Percentiles rank a stretch among this genome's conserved stretches.
Evolutionary conservation across 2,113 vertebrate genomes (phyloP).

Genomic region (Equus przewalskii): DNA sequence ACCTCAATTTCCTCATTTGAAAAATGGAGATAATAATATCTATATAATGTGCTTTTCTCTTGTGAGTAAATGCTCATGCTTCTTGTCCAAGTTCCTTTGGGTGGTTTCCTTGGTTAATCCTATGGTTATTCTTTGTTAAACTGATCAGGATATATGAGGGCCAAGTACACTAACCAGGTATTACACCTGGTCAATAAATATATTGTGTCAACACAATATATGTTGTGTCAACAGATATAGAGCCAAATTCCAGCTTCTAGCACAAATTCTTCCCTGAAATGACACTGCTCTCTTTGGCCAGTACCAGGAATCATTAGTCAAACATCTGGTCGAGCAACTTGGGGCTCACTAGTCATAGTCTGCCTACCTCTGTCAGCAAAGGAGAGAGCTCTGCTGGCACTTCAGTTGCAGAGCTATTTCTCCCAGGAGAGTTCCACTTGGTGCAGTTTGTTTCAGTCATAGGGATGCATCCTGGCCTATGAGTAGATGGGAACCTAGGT

Average conservation of each 20-base stretch:
- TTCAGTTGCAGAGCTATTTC: background rate
- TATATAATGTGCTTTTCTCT: background rate
- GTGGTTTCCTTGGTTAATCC: background rate
- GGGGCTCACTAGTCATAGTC: background rate
- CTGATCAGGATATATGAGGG: background rate
- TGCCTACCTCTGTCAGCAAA: background rate
- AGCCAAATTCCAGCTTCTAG: background rate
- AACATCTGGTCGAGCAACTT: background rate
- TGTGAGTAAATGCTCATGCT: background rate
- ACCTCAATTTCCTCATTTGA: constrained; percentile 27
- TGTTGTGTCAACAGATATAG: background rate
- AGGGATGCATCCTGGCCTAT: background rate
- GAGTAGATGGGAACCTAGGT: background rate
- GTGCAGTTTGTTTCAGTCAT: background rate
- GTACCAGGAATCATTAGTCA: background rate
- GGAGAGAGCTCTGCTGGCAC: background rate
- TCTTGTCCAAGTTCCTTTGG: background rate
- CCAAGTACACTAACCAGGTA: background rate
- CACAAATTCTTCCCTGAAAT: background rate
- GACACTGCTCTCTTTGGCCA: background rate
- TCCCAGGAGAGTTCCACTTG: background rate
- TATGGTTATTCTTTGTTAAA: background rate
- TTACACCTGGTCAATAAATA: background rate
- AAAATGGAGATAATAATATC: background rate
- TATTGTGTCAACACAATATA: background rate